phyloP scores from a whole-genome alignment of 2,888 invertebrate genomes.

The Chalcosyrphus nemorum region DNA sequence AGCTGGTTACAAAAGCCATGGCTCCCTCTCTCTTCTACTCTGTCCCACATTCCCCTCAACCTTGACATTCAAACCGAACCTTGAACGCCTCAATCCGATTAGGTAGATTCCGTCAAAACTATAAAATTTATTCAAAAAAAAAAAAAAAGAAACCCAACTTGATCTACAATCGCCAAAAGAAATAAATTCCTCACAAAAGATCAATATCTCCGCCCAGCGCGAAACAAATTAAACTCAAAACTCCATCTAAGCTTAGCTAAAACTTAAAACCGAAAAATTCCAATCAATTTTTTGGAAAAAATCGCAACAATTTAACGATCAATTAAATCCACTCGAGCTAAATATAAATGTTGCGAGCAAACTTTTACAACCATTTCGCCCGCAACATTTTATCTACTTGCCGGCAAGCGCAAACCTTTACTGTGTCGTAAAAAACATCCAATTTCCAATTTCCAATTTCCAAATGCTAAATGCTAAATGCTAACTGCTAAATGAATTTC shows the following conservation, averaged over 20 bases:
- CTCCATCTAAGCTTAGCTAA: constrained; percentile 45
- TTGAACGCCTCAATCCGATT: not conserved
- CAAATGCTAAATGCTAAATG: constrained; percentile 23
- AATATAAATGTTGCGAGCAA: constrained; percentile 30
- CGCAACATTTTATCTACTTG: constrained; percentile 54
- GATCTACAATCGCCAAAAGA: not conserved
- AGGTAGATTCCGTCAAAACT: not conserved
- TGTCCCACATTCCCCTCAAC: not conserved
- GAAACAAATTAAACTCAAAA: constrained; percentile 40
- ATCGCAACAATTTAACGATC: constrained; percentile 67
- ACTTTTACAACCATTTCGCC: constrained; percentile 30
- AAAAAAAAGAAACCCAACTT: not conserved
- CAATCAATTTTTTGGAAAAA: constrained; percentile 25
- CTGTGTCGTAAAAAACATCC: constrained; percentile 27
- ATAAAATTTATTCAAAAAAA: not conserved
- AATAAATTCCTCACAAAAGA: not conserved
- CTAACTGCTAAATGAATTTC: not conserved
- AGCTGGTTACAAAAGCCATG: no score
- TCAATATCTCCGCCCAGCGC: not conserved
- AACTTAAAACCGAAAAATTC: constrained; percentile 2
- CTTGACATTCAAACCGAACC: not conserved
- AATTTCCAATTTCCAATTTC: no score
- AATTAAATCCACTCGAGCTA: constrained; percentile 59
- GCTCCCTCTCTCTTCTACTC: no score
- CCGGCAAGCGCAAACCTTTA: not conserved